Conservation (phyloP, 2,113 vertebrate genomes). For the Fulmarus glacialis region DNA sequence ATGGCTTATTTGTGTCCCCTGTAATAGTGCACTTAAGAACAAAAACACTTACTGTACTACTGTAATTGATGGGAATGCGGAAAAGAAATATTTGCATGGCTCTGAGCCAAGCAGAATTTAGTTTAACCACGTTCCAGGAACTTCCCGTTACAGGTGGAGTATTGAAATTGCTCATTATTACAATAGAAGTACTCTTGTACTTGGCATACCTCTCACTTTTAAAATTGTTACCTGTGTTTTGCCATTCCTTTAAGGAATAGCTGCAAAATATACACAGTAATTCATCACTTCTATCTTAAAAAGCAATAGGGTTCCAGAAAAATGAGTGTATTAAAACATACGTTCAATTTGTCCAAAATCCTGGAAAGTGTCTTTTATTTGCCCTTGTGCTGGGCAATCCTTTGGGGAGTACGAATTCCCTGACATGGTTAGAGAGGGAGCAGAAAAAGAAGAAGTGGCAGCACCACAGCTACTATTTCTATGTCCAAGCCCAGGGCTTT, state of each 20-base stretch:
- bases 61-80: slow-evolving; percentile 28
- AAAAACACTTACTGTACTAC: slow-evolving; percentile 13
- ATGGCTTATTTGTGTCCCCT: background rate
- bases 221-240: background rate
- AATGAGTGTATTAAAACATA: background rate
- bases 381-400: background rate
- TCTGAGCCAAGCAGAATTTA: slow-evolving; percentile 14
- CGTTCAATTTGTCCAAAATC: background rate
- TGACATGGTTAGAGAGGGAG: background rate
- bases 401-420: background rate
- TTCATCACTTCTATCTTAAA: background rate
- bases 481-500: background rate
- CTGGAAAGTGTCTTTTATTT: background rate
- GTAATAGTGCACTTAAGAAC: slow-evolving; percentile 7
- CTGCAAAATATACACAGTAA: background rate
- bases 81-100: slow-evolving; percentile 11
- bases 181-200: background rate
- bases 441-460: background rate
- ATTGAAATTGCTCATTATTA: slow-evolving; percentile 22
- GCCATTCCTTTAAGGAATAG: background rate
- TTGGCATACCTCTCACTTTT: background rate
- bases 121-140: slow-evolving; percentile 17
- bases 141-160: background rate
- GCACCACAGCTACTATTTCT: background rate
- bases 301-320: background rate